Evolutionary conservation across 2,113 vertebrate species (phyloP).

Genomic region (Sitta europaea): DNA sequence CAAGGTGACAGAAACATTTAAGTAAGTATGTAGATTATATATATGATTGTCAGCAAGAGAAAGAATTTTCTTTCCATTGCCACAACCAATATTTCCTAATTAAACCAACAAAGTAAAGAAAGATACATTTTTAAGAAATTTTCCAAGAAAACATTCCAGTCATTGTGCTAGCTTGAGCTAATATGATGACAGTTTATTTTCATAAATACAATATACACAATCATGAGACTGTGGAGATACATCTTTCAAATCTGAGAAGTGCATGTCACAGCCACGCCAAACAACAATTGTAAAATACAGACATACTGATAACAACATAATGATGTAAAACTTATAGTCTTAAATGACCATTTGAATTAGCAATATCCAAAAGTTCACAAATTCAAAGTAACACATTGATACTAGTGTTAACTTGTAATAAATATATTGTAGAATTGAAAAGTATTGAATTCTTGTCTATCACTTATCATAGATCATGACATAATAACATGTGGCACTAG

Average conservation of each 20-base stretch:
- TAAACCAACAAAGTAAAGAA: too few relatives aligned
- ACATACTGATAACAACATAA: background rate
- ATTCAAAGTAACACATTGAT: background rate
- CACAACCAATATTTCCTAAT: background rate
- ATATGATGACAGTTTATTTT: slow-evolving; percentile 3
- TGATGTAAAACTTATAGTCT: background rate
- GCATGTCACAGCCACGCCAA: background rate
- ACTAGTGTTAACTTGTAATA: background rate
- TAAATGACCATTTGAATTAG: background rate
- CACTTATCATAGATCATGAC: background rate
- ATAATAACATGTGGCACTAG: background rate
- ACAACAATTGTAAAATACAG: background rate
- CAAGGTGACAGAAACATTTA: background rate
- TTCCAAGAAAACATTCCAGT: background rate
- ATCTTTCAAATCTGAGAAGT: background rate
- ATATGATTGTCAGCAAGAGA: background rate
- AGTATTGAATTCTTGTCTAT: background rate
- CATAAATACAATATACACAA: background rate
- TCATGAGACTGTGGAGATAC: background rate
- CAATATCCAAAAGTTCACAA: background rate
- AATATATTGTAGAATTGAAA: background rate
- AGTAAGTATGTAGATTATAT: background rate
- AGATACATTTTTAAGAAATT: background rate
- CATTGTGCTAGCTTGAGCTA: background rate
- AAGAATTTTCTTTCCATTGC: background rate